phyloP scores from a whole-genome alignment of 2,888 invertebrate genomes.

The Hypercompe scribonia region DNA sequence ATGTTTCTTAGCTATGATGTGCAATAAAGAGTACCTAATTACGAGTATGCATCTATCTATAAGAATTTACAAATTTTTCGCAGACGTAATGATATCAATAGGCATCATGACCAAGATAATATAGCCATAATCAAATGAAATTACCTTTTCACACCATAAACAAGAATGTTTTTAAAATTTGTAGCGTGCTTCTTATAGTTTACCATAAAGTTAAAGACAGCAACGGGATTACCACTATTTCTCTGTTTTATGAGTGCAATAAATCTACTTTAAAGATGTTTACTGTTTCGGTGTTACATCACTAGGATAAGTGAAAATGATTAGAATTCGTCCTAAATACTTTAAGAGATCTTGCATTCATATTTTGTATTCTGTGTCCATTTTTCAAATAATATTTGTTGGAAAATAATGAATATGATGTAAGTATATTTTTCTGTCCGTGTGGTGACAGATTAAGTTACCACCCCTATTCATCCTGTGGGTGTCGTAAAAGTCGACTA shows the following conservation, averaged over 20 bases:
- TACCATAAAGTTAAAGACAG: conserved; percentile 33
- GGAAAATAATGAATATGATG: too few species aligned
- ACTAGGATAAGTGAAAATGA: conserved; percentile 9
- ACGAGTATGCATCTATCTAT: too few species aligned
- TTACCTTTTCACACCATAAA: conserved; percentile 5
- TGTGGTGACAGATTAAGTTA: too few species aligned
- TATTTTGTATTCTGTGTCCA: too few species aligned
- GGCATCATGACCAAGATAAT: not conserved
- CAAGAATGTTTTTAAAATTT: conserved; percentile 28
- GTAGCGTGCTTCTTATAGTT: conserved; percentile 19
- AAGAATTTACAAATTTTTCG: not conserved
- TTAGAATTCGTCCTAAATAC: not conserved
- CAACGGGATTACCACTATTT: conserved; percentile 34
- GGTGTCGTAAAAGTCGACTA: too few species aligned
- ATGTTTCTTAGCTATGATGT: too few species aligned
- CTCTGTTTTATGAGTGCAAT: conserved; percentile 44
- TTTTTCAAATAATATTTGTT: too few species aligned
- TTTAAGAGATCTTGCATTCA: not conserved
- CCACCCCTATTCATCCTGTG: too few species aligned
- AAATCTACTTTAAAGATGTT: conserved; percentile 49
- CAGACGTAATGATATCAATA: not conserved
- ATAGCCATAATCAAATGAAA: conserved; percentile 3
- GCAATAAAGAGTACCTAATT: too few species aligned
- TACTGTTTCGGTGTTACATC: conserved; percentile 35
- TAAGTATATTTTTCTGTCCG: too few species aligned